A percentile compares a stretch with the other conserved stretches of the same genome.
Conservation (phyloP, 2,113 vertebrate genomes). For the Trematomus loennbergii region DNA sequence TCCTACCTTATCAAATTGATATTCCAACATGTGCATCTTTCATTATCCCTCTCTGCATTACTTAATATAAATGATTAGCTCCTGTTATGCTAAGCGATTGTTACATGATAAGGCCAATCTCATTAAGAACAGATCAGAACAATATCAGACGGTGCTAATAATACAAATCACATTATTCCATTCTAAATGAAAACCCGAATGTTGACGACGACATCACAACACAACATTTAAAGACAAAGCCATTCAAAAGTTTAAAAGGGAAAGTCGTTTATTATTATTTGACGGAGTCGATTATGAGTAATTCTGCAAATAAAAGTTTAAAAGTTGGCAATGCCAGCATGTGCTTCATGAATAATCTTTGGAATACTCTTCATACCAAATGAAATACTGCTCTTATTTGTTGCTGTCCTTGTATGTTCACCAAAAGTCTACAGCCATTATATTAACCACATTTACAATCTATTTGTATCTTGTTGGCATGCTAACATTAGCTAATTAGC, state of each 20-base stretch:
- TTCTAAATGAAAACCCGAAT: not conserved
- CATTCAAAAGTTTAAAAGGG: not conserved
- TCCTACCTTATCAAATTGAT: not conserved
- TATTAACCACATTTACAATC: no score
- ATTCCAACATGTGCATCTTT: not conserved
- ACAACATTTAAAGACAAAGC: not conserved
- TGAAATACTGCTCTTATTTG: not conserved
- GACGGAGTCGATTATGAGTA: no score
- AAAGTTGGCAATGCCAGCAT: not conserved
- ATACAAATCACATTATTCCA: not conserved
- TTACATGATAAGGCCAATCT: not conserved
- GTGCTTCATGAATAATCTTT: slow-evolving; percentile 25
- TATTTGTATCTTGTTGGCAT: no score
- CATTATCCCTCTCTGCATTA: not conserved
- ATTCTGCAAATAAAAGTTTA: not conserved
- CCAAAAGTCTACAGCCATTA: no score
- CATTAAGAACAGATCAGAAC: slow-evolving; percentile 1
- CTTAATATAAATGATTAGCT: not conserved
- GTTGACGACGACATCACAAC: not conserved
- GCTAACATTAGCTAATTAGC: no score
- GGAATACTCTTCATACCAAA: slow-evolving; percentile 1
- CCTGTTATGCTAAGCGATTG: slow-evolving; percentile 1
- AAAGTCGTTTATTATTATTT: not conserved
- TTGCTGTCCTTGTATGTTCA: not conserved
- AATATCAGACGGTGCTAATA: not conserved